Conservation (phyloP, 2,113 vertebrate species). For the Stegastes partitus region DNA sequence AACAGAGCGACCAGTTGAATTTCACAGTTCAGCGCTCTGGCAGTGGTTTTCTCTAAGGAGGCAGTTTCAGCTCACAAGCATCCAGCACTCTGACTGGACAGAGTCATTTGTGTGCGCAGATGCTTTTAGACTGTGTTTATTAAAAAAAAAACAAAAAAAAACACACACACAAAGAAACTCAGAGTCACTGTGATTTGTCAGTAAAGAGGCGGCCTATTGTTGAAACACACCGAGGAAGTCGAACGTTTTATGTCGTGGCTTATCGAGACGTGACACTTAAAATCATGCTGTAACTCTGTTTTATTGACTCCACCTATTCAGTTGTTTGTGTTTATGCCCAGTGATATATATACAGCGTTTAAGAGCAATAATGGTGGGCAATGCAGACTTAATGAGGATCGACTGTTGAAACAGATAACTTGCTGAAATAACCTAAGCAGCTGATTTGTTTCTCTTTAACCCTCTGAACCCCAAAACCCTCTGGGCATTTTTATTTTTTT, state of each 20-base stretch:
- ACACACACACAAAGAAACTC: background rate
- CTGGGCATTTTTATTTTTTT: too few species aligned
- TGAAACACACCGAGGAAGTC: background rate
- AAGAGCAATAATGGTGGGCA: background rate
- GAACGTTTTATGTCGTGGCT: background rate
- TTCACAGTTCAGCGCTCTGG: constrained; percentile 45
- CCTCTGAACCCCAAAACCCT: too few species aligned
- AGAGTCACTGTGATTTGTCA: constrained; percentile 8
- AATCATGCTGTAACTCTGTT: background rate
- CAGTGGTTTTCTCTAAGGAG: constrained; percentile 45
- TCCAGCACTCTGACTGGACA: constrained; percentile 1
- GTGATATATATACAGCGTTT: background rate
- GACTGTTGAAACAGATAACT: background rate
- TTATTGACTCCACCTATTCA: background rate
- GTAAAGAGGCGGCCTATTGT: constrained; percentile 1
- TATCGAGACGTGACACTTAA: background rate
- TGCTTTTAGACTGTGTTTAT: constrained; percentile 14
- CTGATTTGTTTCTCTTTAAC: background rate
- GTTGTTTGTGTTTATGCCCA: constrained; percentile 5
- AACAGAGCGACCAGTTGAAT: constrained; percentile 47
- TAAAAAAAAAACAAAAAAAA: background rate
- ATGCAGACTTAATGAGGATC: background rate
- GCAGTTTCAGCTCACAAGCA: constrained; percentile 38
- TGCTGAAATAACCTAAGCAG: background rate
- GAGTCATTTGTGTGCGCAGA: constrained; percentile 17